Evolutionary conservation across 2,797 vertebrate species (phyloP).

Genomic region (Tapera naevia): DNA sequence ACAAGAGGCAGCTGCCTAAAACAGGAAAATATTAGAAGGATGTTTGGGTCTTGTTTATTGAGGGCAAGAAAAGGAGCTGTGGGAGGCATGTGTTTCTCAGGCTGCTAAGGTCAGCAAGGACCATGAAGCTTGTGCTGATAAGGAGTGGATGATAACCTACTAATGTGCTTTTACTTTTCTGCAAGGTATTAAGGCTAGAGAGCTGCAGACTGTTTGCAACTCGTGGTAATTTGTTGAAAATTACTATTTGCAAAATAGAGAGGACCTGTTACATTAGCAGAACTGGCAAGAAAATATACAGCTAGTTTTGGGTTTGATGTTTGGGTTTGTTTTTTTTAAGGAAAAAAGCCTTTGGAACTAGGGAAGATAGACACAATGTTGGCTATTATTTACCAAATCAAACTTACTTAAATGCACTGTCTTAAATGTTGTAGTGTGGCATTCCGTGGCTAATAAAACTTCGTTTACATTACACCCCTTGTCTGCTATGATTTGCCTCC

Average conservation of each 20-base stretch:
- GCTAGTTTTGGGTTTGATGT: background rate
- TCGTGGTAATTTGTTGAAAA: conserved; percentile 71
- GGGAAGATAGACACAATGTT: conserved; percentile 11
- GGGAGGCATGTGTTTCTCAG: background rate
- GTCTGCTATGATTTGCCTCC: conserved; percentile 83
- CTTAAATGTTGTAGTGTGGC: conserved; percentile 81
- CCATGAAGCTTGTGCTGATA: background rate
- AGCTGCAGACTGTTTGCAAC: conserved; percentile 57
- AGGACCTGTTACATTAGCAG: conserved; percentile 66
- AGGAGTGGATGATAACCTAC: background rate
- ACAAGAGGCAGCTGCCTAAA: conserved; percentile 40
- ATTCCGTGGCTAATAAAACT: conserved; percentile 84
- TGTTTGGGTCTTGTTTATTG: conserved; percentile 27
- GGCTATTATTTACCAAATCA: conserved; percentile 73
- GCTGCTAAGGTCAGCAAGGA: conserved; percentile 21
- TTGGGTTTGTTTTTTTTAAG: conserved; percentile 15
- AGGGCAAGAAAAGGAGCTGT: background rate
- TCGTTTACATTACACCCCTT: conserved; percentile 85
- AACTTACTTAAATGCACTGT: conserved; percentile 74
- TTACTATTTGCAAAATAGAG: conserved; percentile 68
- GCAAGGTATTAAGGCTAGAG: conserved; percentile 54
- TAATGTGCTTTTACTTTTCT: conserved; percentile 39
- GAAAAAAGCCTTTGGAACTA: conserved; percentile 2
- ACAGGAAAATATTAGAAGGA: background rate
- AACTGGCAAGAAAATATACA: conserved; percentile 68